phyloP scores from a whole-genome alignment of 2,888 invertebrate genomes.

The Junonia oenone region DNA sequence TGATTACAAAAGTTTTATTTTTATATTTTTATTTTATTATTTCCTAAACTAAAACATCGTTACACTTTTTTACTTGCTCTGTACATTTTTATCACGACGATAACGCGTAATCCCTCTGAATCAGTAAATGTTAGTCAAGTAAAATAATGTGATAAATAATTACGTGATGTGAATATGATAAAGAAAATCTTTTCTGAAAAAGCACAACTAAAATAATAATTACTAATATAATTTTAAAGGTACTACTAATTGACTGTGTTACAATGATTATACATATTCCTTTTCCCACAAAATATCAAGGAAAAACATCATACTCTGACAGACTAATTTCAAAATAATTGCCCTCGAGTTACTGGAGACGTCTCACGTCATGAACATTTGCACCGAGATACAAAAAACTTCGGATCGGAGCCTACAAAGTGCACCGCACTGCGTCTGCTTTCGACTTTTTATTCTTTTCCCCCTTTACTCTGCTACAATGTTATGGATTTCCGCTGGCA shows the following conservation, averaged over 20 bases:
- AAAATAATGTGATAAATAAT: neutral
- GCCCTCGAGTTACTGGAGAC: conserved; percentile 26
- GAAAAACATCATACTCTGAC: conserved; percentile 24
- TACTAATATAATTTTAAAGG: neutral
- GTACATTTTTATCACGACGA: neutral
- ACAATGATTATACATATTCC: neutral
- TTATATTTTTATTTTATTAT: neutral
- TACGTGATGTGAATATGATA: too few relatives aligned
- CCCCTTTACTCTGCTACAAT: conserved; percentile 27
- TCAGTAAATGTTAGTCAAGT: neutral
- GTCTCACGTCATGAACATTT: conserved; percentile 30
- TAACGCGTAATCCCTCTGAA: neutral
- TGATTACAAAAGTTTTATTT: neutral
- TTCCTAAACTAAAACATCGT: neutral
- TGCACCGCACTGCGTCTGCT: conserved; percentile 35
- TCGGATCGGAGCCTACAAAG: conserved; percentile 33
- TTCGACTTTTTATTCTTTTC: conserved; percentile 31
- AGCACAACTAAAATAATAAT: neutral
- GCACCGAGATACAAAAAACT: conserved; percentile 29
- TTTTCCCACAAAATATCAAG: conserved; percentile 7
- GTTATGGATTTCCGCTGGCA: conserved; percentile 36
- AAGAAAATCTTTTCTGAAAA: neutral
- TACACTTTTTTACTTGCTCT: neutral
- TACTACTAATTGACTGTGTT: conserved; percentile 2
- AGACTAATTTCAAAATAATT: conserved; percentile 35